Evolutionary conservation across 1,140 invertebrate species (phyloP).

Genomic region (Elysia chlorotica): DNA sequence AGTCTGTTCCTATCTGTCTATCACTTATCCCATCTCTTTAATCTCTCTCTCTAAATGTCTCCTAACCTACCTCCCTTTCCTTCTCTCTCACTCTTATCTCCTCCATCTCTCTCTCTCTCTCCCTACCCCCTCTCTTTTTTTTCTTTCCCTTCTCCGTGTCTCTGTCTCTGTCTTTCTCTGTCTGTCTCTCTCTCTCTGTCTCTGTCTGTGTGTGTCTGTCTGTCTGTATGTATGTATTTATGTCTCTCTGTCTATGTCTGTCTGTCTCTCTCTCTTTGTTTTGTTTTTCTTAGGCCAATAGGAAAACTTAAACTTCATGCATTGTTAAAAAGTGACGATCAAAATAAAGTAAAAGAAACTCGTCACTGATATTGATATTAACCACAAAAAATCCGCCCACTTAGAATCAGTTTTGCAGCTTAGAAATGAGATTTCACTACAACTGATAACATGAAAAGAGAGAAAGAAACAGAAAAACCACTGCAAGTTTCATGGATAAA

Average conservation of each 20-base stretch:
- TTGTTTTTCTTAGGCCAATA: no score
- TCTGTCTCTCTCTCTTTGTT: background rate
- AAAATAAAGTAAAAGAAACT: no score
- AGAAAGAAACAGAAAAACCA: no score
- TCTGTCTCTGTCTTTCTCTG: background rate
- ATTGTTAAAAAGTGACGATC: no score
- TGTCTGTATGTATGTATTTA: background rate
- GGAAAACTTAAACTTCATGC: no score
- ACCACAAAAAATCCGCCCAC: no score
- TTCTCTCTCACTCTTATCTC: background rate
- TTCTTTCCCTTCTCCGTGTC: background rate
- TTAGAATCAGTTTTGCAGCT: no score
- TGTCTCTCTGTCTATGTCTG: background rate
- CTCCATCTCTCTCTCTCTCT: background rate
- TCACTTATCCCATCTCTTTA: background rate
- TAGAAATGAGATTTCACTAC: no score
- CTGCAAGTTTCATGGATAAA: no score
- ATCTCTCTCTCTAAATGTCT: background rate
- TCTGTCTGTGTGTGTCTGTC: background rate
- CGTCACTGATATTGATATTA: no score
- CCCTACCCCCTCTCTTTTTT: background rate
- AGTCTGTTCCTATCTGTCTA: no score
- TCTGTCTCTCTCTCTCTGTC: background rate
- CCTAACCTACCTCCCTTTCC: background rate
- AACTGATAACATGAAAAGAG: no score